Conservation (phyloP, 2,797 vertebrate species). For the Alosa sapidissima region DNA sequence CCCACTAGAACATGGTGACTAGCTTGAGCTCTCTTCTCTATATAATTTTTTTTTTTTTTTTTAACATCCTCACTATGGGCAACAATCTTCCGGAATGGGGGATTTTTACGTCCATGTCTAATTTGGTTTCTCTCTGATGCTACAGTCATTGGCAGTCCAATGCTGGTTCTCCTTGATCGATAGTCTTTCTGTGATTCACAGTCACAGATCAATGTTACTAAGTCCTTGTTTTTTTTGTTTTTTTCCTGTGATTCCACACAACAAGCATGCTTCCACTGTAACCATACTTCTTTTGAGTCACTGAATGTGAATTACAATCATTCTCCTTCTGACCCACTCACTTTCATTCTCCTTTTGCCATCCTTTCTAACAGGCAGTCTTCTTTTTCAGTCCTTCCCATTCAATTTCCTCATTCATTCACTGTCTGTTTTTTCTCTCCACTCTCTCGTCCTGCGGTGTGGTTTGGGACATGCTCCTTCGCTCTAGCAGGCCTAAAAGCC, state of each 20-base stretch:
- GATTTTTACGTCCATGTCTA: background rate
- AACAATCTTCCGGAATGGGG: background rate
- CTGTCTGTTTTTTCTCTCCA: slow-evolving; percentile 6
- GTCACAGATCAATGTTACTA: background rate
- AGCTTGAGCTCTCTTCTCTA: background rate
- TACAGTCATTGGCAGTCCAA: background rate
- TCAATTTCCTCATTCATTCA: background rate
- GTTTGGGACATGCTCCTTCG: background rate
- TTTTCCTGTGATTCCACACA: background rate
- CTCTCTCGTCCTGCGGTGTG: background rate
- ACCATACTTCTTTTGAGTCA: background rate
- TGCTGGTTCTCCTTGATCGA: slow-evolving; percentile 4
- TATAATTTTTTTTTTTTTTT: background rate
- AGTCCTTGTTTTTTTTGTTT: background rate
- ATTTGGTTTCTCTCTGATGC: background rate
- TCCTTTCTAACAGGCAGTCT: slow-evolving; percentile 21
- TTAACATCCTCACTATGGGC: background rate
- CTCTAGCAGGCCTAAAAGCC: slow-evolving; percentile 33
- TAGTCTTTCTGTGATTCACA: background rate
- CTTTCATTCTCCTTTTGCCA: slow-evolving; percentile 29
- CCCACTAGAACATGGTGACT: slow-evolving; percentile 16
- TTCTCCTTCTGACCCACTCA: background rate
- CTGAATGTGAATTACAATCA: background rate
- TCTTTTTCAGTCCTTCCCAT: background rate
- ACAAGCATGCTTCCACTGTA: slow-evolving; percentile 12